phyloP scores from a whole-genome alignment of 2,888 invertebrate species.

The Drosophila fungiperda region DNA sequence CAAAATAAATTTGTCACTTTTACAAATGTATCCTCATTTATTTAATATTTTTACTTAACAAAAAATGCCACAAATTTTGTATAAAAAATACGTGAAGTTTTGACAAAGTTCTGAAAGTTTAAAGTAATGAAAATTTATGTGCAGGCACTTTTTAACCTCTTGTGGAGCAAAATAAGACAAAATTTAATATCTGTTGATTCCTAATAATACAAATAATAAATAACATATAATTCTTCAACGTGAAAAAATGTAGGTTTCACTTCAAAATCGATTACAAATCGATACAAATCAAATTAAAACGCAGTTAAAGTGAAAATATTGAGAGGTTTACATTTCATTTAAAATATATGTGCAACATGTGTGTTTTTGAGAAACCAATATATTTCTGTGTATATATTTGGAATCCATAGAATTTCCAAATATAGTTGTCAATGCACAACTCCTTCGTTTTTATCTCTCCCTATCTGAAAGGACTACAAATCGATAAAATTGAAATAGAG shows the following conservation, averaged over 20 bases:
- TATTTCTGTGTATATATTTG: not conserved
- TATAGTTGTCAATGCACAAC: constrained; percentile 23
- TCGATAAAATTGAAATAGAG: constrained; percentile 52
- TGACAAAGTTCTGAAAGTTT: not conserved
- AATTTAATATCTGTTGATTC: not conserved
- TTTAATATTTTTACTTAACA: not conserved
- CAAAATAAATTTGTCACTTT: not conserved
- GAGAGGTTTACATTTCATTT: not conserved
- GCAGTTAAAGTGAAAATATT: constrained; percentile 4
- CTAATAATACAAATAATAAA: not conserved
- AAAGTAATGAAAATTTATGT: not conserved
- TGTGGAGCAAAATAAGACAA: not conserved
- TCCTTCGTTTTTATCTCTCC: not conserved
- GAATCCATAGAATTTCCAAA: constrained; percentile 41
- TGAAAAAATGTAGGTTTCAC: not conserved
- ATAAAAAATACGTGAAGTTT: not conserved
- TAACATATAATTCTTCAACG: rapidly evolving
- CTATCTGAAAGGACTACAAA: constrained; percentile 23
- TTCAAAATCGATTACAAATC: not conserved
- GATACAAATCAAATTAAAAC: constrained; percentile 2
- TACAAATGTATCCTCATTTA: not conserved
- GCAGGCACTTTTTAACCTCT: not conserved
- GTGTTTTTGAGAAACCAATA: not conserved
- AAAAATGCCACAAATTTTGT: not conserved
- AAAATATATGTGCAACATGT: constrained; percentile 1